Evolutionary conservation across 2,113 vertebrate species (phyloP), one percentile per base, ranked within the genome.

Genomic region (Nannospalax galili): DNA sequence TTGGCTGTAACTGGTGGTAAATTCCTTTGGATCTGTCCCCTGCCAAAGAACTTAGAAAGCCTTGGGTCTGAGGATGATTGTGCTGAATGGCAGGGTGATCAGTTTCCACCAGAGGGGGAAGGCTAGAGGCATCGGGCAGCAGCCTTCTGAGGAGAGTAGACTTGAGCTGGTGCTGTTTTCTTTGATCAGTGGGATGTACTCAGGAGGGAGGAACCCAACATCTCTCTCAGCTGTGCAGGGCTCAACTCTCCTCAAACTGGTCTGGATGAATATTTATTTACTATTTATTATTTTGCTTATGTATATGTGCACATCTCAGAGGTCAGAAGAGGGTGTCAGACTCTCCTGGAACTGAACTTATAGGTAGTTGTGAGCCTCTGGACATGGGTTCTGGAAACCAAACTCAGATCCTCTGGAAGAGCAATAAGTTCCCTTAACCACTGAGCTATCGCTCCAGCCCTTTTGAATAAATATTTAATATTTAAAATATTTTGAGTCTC

Each of bases 31-130:
- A 24, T 84, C 58, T 90, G 28, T 72, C 19, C 45, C 73, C 93
- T 88, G 67, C 91, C 95, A 94, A 92, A 30, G 77, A 92, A 65
- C 60, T 92, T 86, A 42, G 56, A 45, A 65, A 87, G 75, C 75
- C 52, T 70, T 74, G 70, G 48, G 80, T 64, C 37, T 7, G 9
- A 91, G 79, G 48, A 78, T 69, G 12, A 74, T 26, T 62, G 37
- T 37, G 7, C 26, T 73, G 37, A 90, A 35, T 65, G 80, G 24
- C 67, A 92, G 74, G 12, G n/a, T 64, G 67, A 88, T 45, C 32
- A 94, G 67, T 52, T 75, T 32, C 17, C 65, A 17, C 75, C 30
- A 75, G 5, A 40, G 82, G 74, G 58, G 67, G 5, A 42, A 78
- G 74, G 81, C 17, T 78, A 28, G 52, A 80, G 58, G 32, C 56